Base-by-base conservation (phyloP, 1,140 invertebrate species). In the Grapholita molesta region DNA sequence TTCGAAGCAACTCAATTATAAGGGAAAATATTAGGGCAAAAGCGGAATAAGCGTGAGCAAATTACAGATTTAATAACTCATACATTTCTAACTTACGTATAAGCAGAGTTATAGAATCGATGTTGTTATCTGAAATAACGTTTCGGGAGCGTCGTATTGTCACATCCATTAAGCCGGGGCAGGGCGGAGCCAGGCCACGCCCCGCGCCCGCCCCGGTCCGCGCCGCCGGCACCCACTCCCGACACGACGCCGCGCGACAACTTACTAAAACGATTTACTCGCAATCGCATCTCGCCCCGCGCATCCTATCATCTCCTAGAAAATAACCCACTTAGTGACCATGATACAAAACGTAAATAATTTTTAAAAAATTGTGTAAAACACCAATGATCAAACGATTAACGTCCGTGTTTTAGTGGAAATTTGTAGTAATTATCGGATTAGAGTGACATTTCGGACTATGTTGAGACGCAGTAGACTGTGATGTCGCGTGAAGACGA, bases 91-190 rank as follows among this genome's bases (percentile, higher is more conserved):
- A 74, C 72, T 80, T 70, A 61, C 18, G 55, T 61, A 84, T 74
- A 80, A 80, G 81, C 79, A 81, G 85, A 83, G 80, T 82, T 84
- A 85, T 73, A 85, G 86, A 87, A 86, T 91, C 87, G 78, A 52
- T 28, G 66, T 67, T 83, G 80, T 84, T 86, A 83, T 84, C 81
- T 84, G 79, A 80, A 83, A 76, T 82, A 81, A 61, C 55, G 55
- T 61, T 86, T 84, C 75, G 79, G 85, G 82, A 84, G 79, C 84
- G 86, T 84, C 85, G 80, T 86, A 85, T 91, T 89, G 85, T 89
- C 86, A 89, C 83, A 84, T 88, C 86, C 87, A 89, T 88, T 89
- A 89, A 88, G 82, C 78, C 73, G 77, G 55, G 73, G 74, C 66
- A 71, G 74, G 85, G 85, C 83, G 85, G 85, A 52, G 84, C 78